A percentile compares a stretch with the other conserved stretches of the same genome.
Evolutionary conservation across 2,888 invertebrate genomes (phyloP).

Genomic region (Drosophila incognita): DNA sequence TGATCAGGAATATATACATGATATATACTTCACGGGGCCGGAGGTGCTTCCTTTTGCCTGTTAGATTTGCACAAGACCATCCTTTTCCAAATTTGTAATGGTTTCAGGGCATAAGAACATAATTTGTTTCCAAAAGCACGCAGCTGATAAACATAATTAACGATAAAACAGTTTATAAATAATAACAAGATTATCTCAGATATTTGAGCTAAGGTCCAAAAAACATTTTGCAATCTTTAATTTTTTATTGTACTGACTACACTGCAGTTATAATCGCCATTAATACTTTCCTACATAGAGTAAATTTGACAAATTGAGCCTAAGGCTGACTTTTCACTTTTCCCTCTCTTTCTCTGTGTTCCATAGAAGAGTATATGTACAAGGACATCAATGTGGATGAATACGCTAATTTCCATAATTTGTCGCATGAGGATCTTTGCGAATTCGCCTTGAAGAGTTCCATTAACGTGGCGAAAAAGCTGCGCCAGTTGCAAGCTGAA

Average conservation of each 20-base stretch:
- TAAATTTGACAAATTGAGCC: background rate
- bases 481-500: constrained; percentile 90
- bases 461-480: constrained; percentile 87
- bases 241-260: background rate
- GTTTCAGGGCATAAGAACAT: too few relatives aligned
- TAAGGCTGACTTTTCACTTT: constrained; percentile 52
- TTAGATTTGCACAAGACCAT: too few relatives aligned
- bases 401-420: constrained; percentile 48
- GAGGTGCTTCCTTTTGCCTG: too few relatives aligned
- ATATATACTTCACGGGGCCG: too few relatives aligned
- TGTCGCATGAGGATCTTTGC: constrained; percentile 76
- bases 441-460: constrained; percentile 54
- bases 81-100: too few relatives aligned
- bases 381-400: constrained; percentile 50
- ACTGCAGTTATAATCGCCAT: too few relatives aligned
- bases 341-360: background rate
- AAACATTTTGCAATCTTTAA: background rate
- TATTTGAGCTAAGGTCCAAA: constrained; percentile 18
- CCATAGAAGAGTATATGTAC: constrained; percentile 54
- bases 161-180: background rate
- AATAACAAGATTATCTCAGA: background rate
- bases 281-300: too few relatives aligned
- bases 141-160: background rate
- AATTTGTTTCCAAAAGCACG: too few relatives aligned
- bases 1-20: too few relatives aligned